Evolutionary conservation across 37 sponge, comb jelly and placozoan genomes (phyloP), one percentile per base, ranked within the genome.

Genomic region (Hexactinellida sp.): DNA sequence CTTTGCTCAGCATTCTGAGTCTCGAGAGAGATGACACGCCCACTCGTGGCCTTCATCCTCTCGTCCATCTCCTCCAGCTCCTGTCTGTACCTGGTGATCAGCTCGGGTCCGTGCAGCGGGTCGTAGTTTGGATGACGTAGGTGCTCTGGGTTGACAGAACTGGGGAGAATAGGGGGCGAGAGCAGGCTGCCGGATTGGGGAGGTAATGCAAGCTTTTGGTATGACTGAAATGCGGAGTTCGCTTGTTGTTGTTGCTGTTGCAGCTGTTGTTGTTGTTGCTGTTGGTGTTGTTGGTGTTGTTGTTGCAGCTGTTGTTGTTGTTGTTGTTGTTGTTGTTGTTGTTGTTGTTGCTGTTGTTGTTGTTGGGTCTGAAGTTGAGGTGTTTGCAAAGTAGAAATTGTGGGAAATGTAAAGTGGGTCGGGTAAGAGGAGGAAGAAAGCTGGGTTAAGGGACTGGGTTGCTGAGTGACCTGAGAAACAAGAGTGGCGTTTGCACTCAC

Each of bases 241-340:
- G n/a, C n/a, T n/a, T n/a, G n/a, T n/a, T n/a, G n/a, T n/a, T n/a
- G n/a, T 23, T 63, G 76, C 13, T 23, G 76, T 32, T 10, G 34
- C 3, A 21, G 76, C 13, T 63, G 76, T 10, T 10, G 76, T 63
- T 63, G 76, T 10, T 10, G 76, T 63, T 63, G 76, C 5, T 10
- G 76, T n/a, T 63, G 76, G 25, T 63, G 76, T 63, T 63, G 76
- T 63, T 63, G 76, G 34, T 63, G 30, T n/a, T 63, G 76, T 21
- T 10, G 76, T 10, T 10, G 76, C 3, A 63, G 76, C 19, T 7
- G 76, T n/a, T 63, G 76, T 63, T 63, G 76, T n/a, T 63, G 76
- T 32, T 63, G 76, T 5, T 3, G 76, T 25, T 63, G 28, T 63
- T 63, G 76, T 63, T 63, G 76, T 10, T 10, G 76, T n/a, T 63